Percentiles rank a stretch among this genome's conserved stretches.
These are phyloP conservation scores for Sorex maritimensis DNA, from an alignment of 2,797 vertebrate genomes.

Conservation along the genomic window DNA sequence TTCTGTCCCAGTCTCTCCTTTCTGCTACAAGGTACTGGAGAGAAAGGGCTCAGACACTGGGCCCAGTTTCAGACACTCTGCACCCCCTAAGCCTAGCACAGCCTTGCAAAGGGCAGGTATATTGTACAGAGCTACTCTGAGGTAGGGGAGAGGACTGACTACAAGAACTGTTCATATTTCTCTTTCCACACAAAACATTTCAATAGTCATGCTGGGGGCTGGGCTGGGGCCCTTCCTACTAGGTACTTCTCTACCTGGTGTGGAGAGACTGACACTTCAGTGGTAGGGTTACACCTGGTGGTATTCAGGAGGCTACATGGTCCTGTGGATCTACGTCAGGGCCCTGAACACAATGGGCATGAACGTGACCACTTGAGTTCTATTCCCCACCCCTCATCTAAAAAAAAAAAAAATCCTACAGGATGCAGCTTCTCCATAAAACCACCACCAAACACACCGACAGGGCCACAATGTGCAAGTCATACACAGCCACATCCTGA, in stretches of 20 bases:
- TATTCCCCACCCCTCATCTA: too few relatives aligned
- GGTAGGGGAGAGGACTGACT: background rate
- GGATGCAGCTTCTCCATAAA: conserved; percentile 40
- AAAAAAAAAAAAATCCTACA: background rate
- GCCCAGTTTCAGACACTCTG: background rate
- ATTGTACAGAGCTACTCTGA: background rate
- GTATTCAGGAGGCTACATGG: too few relatives aligned
- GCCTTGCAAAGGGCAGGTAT: background rate
- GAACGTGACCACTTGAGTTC: too few relatives aligned
- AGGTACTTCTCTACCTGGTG: too few relatives aligned
- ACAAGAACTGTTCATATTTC: background rate
- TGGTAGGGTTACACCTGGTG: too few relatives aligned
- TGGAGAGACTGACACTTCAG: too few relatives aligned
- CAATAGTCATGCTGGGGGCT: too few relatives aligned
- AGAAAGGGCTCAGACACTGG: background rate
- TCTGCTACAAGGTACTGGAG: background rate
- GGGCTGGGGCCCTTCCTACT: too few relatives aligned
- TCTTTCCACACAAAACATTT: background rate
- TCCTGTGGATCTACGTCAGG: too few relatives aligned
- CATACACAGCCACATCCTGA: background rate
- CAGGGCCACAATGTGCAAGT: background rate
- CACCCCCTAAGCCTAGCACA: background rate
- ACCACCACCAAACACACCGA: conserved; percentile 10
- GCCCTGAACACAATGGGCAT: too few relatives aligned
- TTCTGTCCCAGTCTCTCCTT: background rate